Percentiles rank a stretch among this genome's conserved stretches.
These are phyloP conservation scores for Eueremaeus valkanovi DNA, from an alignment of 2,888 invertebrate species.

Conservation along the genomic window DNA sequence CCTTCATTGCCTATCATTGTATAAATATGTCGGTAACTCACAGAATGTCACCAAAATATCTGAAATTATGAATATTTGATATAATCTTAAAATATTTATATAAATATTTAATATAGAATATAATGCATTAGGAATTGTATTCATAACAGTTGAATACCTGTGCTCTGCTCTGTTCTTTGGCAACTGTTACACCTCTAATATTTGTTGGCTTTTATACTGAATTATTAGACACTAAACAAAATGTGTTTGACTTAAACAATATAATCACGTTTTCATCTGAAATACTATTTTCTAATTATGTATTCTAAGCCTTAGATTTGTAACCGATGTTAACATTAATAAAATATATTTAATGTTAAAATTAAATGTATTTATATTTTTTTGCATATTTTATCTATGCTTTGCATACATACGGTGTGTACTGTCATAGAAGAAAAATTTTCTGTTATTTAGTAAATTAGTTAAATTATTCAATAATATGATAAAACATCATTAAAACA, in stretches of 20 bases:
- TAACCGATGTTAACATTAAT: constrained; percentile 1
- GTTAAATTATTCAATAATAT: no score
- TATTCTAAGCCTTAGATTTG: neutral
- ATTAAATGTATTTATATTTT: neutral
- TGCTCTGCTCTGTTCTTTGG: neutral
- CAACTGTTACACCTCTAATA: neutral
- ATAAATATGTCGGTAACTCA: no score
- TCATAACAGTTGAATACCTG: no score
- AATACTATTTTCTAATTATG: constrained; percentile 17
- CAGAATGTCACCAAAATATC: no score
- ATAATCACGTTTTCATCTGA: constrained; percentile 11
- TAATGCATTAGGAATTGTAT: no score
- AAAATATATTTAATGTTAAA: neutral
- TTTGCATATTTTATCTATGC: neutral
- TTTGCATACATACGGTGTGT: neutral
- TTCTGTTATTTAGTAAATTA: no score
- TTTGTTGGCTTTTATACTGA: neutral
- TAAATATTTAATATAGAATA: no score
- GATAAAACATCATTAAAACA: no score
- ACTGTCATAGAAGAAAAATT: no score
- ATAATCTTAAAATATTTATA: no score
- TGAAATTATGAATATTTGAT: no score
- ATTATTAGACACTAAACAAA: constrained; percentile 7
- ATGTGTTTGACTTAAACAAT: neutral
- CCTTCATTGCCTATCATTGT: no score